Evolutionary conservation across 2,113 vertebrate species (phyloP).

Genomic region (Neodon shergylaensis): DNA sequence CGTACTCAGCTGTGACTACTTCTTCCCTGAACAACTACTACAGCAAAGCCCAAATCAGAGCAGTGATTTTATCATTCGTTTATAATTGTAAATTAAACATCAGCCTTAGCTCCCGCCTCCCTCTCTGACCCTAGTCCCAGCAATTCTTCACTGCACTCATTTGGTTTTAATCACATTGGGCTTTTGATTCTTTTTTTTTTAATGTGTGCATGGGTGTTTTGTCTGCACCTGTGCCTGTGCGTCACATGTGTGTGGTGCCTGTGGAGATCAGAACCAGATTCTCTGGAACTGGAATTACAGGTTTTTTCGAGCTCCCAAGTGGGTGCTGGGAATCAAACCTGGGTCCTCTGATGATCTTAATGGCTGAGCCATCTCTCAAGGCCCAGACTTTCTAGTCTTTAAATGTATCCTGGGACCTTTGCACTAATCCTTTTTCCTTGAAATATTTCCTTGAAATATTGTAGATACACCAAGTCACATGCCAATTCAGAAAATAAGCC

Average conservation of each 20-base stretch:
- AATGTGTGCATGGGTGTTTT: neutral
- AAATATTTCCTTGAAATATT: neutral
- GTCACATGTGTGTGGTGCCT: neutral
- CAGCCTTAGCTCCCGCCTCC: neutral
- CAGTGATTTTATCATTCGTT: neutral
- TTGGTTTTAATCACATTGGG: neutral
- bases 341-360: neutral
- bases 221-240: neutral
- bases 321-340: neutral
- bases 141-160: neutral
- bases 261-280: neutral
- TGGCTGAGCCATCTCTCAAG: neutral
- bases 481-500: neutral
- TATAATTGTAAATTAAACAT: slow-evolving; percentile 44
- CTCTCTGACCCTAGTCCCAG: neutral
- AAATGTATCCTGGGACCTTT: neutral
- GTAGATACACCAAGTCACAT: neutral
- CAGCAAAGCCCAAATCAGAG: slow-evolving; percentile 4
- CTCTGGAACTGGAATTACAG: neutral
- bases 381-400: neutral
- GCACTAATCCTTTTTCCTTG: neutral
- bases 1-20: neutral
- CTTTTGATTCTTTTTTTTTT: neutral
- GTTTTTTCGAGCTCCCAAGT: neutral
- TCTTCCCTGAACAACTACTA: neutral